phyloP scores from a whole-genome alignment of 2,113 vertebrate species.

The Hippolais icterina region DNA sequence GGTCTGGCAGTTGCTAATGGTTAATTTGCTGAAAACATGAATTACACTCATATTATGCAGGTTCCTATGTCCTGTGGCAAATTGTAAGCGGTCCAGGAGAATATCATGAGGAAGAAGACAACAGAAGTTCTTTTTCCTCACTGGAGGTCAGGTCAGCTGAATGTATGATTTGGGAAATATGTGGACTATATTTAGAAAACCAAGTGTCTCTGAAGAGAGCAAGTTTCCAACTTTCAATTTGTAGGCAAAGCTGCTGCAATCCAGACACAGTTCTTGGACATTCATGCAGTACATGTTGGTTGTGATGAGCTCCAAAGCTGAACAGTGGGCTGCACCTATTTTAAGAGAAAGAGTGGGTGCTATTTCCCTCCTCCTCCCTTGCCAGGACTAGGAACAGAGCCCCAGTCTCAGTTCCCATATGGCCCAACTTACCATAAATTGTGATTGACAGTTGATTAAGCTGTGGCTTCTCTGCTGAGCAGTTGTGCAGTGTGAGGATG shows the following conservation, averaged over 20 bases:
- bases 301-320: background rate
- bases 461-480: background rate
- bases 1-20: background rate
- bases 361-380: background rate
- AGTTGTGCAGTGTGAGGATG: background rate
- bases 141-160: background rate
- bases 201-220: background rate
- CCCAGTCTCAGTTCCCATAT: background rate
- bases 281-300: background rate
- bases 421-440: background rate
- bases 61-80: background rate
- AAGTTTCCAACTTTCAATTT: background rate
- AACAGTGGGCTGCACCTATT: conserved; percentile 24
- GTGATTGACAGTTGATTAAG: background rate
- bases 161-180: background rate
- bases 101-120: background rate
- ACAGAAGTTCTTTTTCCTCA: background rate
- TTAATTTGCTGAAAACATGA: background rate
- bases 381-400: conserved; percentile 9
- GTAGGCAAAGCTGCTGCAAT: background rate
- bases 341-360: conserved; percentile 21
- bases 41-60: background rate
- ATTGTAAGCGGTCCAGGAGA: background rate
- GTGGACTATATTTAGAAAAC: background rate
- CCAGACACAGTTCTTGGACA: background rate